Conservation (phyloP, 23 tunicate genomes). For the Corella eumyota region DNA sequence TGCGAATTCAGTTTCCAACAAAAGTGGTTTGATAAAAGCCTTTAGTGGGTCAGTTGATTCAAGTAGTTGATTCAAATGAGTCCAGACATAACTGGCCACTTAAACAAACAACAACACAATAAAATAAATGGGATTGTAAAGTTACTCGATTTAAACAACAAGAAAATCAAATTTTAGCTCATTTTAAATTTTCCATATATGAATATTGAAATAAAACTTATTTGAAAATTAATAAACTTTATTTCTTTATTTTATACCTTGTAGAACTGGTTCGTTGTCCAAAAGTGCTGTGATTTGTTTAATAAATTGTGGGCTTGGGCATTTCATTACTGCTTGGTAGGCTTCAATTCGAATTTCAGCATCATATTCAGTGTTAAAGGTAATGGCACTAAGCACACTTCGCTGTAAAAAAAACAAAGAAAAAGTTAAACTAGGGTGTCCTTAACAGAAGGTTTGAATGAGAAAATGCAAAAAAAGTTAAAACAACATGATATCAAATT, state of each 20-base stretch:
- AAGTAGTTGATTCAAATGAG: slow-evolving; percentile 42
- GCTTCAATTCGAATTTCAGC: slow-evolving; percentile 72
- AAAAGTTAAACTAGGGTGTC: neutral
- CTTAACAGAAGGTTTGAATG: neutral
- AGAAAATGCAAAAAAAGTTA: neutral
- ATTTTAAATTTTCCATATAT: slow-evolving; percentile 2
- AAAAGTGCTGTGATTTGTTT: slow-evolving; percentile 35
- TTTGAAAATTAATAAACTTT: neutral
- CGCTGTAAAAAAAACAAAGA: slow-evolving; percentile 23
- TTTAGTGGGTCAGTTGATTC: slow-evolving; percentile 82
- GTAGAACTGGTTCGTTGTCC: slow-evolving; percentile 42
- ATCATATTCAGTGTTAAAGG: slow-evolving; percentile 33
- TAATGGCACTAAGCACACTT: slow-evolving; percentile 19
- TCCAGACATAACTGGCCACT: slow-evolving; percentile 88
- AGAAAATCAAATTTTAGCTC: no score
- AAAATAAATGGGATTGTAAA: no score
- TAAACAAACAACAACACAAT: no score
- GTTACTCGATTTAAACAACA: no score
- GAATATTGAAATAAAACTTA: neutral
- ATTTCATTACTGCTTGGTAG: slow-evolving; percentile 60
- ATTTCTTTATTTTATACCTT: slow-evolving; percentile 38
- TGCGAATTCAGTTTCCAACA: slow-evolving; percentile 47
- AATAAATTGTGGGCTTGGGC: slow-evolving; percentile 59
- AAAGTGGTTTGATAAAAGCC: slow-evolving; percentile 40
- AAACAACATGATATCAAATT: neutral